Percentiles rank a stretch among this genome's conserved stretches.
These are phyloP conservation scores for Desmodus rotundus DNA, from an alignment of 2,113 vertebrate genomes.

Conservation along the genomic window DNA sequence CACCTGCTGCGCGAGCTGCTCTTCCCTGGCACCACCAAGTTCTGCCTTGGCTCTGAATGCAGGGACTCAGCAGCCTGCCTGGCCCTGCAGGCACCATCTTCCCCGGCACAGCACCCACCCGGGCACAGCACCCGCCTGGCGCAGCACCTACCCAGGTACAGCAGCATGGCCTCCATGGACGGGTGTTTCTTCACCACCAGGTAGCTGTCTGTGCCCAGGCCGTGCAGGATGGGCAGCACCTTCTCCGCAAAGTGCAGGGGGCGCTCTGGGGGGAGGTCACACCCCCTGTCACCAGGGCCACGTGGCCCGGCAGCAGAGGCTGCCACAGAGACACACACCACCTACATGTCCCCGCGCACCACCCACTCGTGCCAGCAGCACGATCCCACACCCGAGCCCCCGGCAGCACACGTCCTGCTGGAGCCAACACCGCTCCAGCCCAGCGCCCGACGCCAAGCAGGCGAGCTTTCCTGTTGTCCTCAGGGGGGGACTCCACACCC, in stretches of 20 bases:
- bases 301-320: neutral
- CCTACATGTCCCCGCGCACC: rapidly evolving
- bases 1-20: neutral
- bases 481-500: neutral
- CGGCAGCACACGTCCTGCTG: neutral
- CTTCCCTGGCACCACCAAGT: neutral
- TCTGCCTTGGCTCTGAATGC: neutral
- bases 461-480: neutral
- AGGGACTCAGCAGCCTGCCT: neutral
- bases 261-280: constrained; percentile 82
- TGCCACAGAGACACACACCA: neutral
- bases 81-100: neutral
- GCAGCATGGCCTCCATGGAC: constrained; percentile 90
- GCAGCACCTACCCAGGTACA: constrained; percentile 87
- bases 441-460: neutral
- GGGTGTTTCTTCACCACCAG: constrained; percentile 92
- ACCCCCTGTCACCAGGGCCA: neutral
- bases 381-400: neutral
- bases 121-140: constrained; percentile 85
- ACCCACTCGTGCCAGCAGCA: neutral
- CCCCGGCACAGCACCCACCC: constrained; percentile 83
- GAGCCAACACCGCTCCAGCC: neutral
- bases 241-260: constrained; percentile 92
- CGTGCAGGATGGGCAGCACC: constrained; percentile 91
- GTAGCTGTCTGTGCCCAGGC: constrained; percentile 87